phyloP scores from a whole-genome alignment of 2,797 vertebrate genomes.

The Tapera naevia region DNA sequence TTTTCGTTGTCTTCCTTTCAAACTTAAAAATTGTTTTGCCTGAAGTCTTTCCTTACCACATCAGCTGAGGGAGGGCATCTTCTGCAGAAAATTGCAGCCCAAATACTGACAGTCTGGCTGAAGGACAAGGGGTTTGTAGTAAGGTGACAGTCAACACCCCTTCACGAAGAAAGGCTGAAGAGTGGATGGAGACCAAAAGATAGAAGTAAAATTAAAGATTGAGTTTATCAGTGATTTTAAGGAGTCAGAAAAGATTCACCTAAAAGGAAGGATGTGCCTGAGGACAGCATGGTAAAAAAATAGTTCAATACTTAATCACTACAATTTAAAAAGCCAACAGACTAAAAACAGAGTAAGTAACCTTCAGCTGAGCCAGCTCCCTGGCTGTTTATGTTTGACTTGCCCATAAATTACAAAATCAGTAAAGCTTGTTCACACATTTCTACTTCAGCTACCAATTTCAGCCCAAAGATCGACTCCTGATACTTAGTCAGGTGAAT shows the following conservation, averaged over 20 bases:
- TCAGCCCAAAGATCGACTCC: slow-evolving; percentile 25
- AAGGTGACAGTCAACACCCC: neutral
- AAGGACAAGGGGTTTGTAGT: neutral
- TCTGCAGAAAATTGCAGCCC: neutral
- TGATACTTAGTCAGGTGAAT: slow-evolving; percentile 1
- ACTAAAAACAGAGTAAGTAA: neutral
- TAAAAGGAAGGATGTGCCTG: neutral
- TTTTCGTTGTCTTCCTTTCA: neutral
- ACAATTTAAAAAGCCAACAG: neutral
- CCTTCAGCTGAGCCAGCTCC: neutral
- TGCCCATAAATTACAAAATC: neutral
- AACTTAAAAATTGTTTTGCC: neutral
- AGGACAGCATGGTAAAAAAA: neutral
- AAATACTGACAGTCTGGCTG: neutral
- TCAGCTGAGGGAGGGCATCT: neutral
- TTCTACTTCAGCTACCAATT: slow-evolving; percentile 12
- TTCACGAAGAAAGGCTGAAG: neutral
- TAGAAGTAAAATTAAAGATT: neutral
- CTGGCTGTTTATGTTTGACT: neutral
- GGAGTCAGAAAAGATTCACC: neutral
- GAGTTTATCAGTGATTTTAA: neutral
- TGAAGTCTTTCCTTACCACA: neutral
- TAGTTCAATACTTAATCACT: neutral
- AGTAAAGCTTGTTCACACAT: slow-evolving; percentile 32
- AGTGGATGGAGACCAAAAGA: neutral